These are phyloP conservation scores for Macropus fuliginosus DNA, from an alignment of 2,797 vertebrate species.

Conservation along the genomic window DNA sequence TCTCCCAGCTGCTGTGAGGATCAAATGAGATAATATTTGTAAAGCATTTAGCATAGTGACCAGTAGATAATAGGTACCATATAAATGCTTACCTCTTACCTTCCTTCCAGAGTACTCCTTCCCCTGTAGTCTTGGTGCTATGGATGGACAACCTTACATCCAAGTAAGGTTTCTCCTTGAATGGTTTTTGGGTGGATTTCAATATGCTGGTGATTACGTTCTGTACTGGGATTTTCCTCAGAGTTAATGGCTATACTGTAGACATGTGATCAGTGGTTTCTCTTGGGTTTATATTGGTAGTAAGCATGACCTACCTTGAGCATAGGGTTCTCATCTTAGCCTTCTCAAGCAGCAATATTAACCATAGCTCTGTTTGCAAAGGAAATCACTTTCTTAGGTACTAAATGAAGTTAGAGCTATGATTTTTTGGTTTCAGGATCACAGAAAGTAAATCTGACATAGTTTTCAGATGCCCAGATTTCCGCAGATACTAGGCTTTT, in stretches of 20 bases:
- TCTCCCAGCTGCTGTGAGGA: background rate
- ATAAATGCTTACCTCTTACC: background rate
- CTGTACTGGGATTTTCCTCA: background rate
- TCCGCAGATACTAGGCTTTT: background rate
- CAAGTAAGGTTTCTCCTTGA: background rate
- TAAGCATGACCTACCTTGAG: background rate
- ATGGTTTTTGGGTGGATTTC: background rate
- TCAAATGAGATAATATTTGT: background rate
- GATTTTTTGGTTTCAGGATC: background rate
- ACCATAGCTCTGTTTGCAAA: background rate
- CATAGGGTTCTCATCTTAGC: background rate
- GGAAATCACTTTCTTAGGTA: background rate
- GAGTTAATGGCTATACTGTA: background rate
- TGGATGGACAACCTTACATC: background rate
- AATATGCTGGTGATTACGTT: background rate
- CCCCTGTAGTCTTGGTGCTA: background rate
- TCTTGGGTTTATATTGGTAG: background rate
- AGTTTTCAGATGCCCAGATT: background rate
- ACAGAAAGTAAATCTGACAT: background rate
- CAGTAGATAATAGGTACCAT: background rate
- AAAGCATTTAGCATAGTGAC: background rate
- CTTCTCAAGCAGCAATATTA: background rate
- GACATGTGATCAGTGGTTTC: background rate
- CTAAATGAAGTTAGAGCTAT: background rate
- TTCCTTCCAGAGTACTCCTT: background rate